A percentile compares a stretch with the other conserved stretches of the same genome.
Conservation (phyloP, 30 jellyfish, hydroid and myxozoan species). For the Turritopsis rubra region DNA sequence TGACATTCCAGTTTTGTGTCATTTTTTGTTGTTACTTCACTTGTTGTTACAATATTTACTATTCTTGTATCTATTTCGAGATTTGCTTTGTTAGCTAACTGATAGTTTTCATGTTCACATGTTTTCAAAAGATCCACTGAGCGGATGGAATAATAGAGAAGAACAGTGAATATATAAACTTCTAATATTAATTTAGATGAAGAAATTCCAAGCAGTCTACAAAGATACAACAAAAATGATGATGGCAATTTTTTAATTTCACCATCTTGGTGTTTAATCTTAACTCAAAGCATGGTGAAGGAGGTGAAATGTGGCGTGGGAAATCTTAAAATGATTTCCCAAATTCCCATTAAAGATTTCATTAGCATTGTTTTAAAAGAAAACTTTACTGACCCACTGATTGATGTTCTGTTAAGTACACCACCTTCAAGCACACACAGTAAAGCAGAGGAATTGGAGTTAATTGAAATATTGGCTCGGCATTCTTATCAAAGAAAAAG, state of each 20-base stretch:
- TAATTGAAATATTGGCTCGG: slow-evolving; percentile 62
- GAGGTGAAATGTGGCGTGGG: slow-evolving; percentile 13
- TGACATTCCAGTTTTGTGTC: too few species aligned
- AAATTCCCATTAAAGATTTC: slow-evolving; percentile 3
- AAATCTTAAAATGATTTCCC: not conserved
- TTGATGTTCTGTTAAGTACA: slow-evolving; percentile 58
- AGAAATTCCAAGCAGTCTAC: not conserved
- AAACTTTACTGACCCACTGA: slow-evolving; percentile 44
- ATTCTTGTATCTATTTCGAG: too few species aligned
- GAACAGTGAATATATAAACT: too few species aligned
- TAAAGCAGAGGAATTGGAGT: slow-evolving; percentile 68
- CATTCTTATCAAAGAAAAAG: slow-evolving; percentile 58
- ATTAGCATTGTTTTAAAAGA: slow-evolving; percentile 20
- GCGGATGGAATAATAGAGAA: too few species aligned
- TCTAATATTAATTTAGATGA: not conserved
- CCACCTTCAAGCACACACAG: slow-evolving; percentile 80
- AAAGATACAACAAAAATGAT: slow-evolving; percentile 3
- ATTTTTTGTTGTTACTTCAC: too few species aligned
- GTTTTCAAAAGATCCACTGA: too few species aligned
- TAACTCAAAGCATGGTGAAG: not conserved
- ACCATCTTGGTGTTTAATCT: slow-evolving; percentile 30
- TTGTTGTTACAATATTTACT: too few species aligned
- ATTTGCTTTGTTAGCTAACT: too few species aligned
- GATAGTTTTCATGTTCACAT: too few species aligned
- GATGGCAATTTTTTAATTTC: slow-evolving; percentile 5